Evolutionary conservation across 2,797 vertebrate genomes (phyloP), one percentile per base, ranked within the genome.

Genomic region (Dryobates pubescens): DNA sequence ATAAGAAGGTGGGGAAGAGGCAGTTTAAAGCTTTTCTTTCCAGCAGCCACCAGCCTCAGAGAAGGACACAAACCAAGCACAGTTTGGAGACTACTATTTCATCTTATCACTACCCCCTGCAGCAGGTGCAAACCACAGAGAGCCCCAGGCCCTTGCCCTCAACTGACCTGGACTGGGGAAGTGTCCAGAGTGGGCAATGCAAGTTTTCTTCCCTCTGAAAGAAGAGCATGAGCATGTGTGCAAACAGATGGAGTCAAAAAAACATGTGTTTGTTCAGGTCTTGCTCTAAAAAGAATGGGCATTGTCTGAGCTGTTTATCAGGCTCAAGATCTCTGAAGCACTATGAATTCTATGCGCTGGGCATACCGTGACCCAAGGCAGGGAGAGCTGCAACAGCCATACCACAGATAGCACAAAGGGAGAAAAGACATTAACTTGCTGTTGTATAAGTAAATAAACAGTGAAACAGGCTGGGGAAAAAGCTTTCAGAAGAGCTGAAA

Each of bases 291-390:
- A 78, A 45, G 17, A 56, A 4, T 51, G 9, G 18, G 65, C 83
- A 71, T 80, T 24, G 4, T 24, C 67, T 23, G 4, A 71, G n/a
- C n/a, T 64, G 18, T n/a, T 89, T 10, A 58, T 78, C 26, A 89
- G 49, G 70, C 32, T 64, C 7, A 29, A 64, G 49, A 47, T 51
- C 32, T 85, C 10, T 14, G 32, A 80, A 83, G 41, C 27, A 30
- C 13, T 56, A 13, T 17, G 22, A 78, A 81, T 78, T 45, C 27
- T 41, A 9, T 18, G 1, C 8, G 70, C 32, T 19, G n/a, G 32
- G 10, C 8, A 54, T 10, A 27, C 10, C n/a, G 5, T 6, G 9
- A 54, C 22, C 38, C 1, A 0, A 8, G 14, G 10, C 7, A 2
- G 9, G 22, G 13, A 41, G 6, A 4, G 8, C 10, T 45, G 34